Base-by-base conservation (phyloP, 2,113 vertebrate species). In the Macrotis lagotis region DNA sequence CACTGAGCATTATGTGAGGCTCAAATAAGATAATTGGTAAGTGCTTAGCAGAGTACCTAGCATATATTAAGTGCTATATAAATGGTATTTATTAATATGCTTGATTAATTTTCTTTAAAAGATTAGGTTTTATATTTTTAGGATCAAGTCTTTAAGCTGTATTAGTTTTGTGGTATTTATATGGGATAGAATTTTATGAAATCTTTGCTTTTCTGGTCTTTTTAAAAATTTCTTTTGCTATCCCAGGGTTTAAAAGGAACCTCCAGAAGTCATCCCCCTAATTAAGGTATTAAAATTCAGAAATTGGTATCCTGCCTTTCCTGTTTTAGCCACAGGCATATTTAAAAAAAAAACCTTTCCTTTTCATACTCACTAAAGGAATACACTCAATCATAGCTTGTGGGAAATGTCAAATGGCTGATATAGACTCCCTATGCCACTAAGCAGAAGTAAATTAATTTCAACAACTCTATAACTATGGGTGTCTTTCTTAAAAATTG, bases 41-140 rank as follows among this genome's bases (percentile, higher is more conserved):
- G 19, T 22, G 19, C 19, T 24, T 83, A 83, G 66, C 66, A 44
- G 37, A 44, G 66, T 44, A 11, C 19, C 66, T 44, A n/a, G 66
- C 19, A 44, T 19, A 83, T 83, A 83, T 2, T 83, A 24, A 83
- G 16, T 44, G 19, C 6, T 53, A 44, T 51, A 48, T n/a, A 93
- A 8, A 89, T 44, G 7, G 19, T 66, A 66, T 12, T 88, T 94
- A 89, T 91, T 91, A 51, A 44, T 88, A 31, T 89, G 91, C 52
- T 95, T 55, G 92, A 94, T 11, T 11, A 25, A 94, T 92, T 95
- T 90, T 92, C 48, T 25, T 93, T 49, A 89, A 92, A 83, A n/a
- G n/a, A n/a, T n/a, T n/a, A n/a, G n/a, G n/a, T n/a, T n/a, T n/a
- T n/a, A n/a, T n/a, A n/a, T n/a, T n/a, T n/a, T n/a, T n/a, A n/a